A percentile compares a stretch with the other conserved stretches of the same genome.
phyloP scores from a whole-genome alignment of 2,797 vertebrate genomes.

The Karalla daura region DNA sequence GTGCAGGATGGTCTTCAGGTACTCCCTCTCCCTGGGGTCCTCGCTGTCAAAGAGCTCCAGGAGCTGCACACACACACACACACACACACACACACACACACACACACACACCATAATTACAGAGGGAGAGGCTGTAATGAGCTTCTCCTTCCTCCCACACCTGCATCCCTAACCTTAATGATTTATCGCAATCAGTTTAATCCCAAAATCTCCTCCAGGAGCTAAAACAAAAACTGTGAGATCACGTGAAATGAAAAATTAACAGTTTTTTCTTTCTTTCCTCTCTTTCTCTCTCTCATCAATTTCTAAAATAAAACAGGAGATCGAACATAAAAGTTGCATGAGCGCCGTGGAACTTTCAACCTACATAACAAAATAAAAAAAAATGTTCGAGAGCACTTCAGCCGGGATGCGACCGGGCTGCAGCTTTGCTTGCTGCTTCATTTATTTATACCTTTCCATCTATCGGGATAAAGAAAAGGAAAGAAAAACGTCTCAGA shows the following conservation, averaged over 20 bases:
- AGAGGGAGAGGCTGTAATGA: no score
- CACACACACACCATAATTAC: conserved; percentile 32
- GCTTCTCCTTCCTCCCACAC: not conserved
- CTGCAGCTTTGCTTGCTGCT: not conserved
- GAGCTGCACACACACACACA: conserved; percentile 75
- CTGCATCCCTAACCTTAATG: not conserved
- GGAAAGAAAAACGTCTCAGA: conserved; percentile 2
- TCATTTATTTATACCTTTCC: conserved; percentile 26
- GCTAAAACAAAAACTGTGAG: not conserved
- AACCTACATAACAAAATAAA: not conserved
- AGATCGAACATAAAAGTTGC: not conserved
- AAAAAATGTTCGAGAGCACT: not conserved
- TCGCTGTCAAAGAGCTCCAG: conserved; percentile 94
- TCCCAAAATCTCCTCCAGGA: not conserved
- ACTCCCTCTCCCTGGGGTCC: conserved; percentile 93
- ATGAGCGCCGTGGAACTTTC: not conserved
- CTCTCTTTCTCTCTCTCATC: not conserved
- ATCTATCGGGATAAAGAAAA: conserved; percentile 14
- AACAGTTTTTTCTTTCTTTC: not conserved
- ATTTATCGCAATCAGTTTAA: not conserved
- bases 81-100: conserved; percentile 22
- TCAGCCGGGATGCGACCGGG: not conserved
- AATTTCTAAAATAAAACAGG: not conserved
- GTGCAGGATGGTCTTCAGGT: conserved; percentile 94
- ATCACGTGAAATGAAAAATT: not conserved